Evolutionary conservation across 2,888 invertebrate genomes (phyloP), one percentile per base, ranked within the genome.

Genomic region (Punctoribates punctum): DNA sequence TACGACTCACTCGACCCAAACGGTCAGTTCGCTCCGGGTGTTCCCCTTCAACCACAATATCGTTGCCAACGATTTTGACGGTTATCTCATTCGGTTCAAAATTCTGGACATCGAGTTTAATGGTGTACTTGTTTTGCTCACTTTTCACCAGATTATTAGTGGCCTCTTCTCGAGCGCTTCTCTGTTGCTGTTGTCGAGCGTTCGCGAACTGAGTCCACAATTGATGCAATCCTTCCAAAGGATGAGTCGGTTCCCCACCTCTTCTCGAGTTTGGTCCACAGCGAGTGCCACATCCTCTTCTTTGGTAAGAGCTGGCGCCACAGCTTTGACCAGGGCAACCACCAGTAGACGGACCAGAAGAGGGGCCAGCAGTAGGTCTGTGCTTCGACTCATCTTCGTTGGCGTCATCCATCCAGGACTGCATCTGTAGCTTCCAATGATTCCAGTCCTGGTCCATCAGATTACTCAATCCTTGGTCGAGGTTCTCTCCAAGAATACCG

Each of bases 401-500:
- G 2, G 15, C 62, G 27, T 62, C 62, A 5, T 62, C 62, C 27
- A 62, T 27, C 25, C 25, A 27, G 9, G 62, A 62, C n/a, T 62
- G 62, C 9, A 62, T 13, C 29, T 62, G 62, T 13, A 62, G 62
- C n/a, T 62, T 62, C 62, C 62, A 62, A 62, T 62, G 62, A 15
- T 62, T 62, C 62, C 62, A 62, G 62, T 62, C 62, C 62, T 62
- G 62, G 27, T 62, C 62, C 27, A 62, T 27, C 15, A 62, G 27
- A 15, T 23, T 27, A 54, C 1, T 54, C 20, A 54, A 13, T 1
- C 1, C 54, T 20, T 54, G 5, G 1, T 23, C 20, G 13, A 8
- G 11, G 11, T 42, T 42, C 42, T 42, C 1, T 5, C 42, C 42
- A 42, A 42, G 6, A 13, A 13, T 42, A 1, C 11, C 13, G 11